A percentile compares a stretch with the other conserved stretches of the same genome.
Conservation (phyloP, 2,888 invertebrate species). For the Sinelater perroti region DNA sequence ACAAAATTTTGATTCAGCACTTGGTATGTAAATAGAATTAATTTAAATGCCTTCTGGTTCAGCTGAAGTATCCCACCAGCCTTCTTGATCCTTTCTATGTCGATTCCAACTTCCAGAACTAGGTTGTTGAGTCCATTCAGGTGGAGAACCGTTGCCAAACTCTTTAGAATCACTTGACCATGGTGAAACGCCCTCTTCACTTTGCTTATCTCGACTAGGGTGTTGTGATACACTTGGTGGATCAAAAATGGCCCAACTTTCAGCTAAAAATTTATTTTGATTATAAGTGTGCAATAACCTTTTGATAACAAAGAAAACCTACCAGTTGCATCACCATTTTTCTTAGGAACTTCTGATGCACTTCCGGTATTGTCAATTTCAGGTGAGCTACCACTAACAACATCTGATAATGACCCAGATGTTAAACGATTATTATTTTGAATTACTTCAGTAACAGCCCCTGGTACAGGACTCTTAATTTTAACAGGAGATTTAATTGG, state of each 20-base stretch:
- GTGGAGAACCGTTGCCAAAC: conserved; percentile 60
- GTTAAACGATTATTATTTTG: conserved; percentile 58
- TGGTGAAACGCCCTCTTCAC: conserved; percentile 70
- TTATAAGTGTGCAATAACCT: no score
- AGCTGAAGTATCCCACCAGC: conserved; percentile 61
- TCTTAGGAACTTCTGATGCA: conserved; percentile 55
- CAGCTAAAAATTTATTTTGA: conserved; percentile 55
- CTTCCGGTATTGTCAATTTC: conserved; percentile 65
- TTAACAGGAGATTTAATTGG: conserved; percentile 48
- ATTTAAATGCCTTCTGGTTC: conserved; percentile 54
- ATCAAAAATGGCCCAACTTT: conserved; percentile 71
- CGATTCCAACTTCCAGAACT: conserved; percentile 60
- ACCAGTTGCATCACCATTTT: conserved; percentile 57
- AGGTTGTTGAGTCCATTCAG: conserved; percentile 61
- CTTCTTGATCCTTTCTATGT: conserved; percentile 59
- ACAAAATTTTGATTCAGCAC: no score
- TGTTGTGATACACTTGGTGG: conserved; percentile 51
- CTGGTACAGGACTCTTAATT: conserved; percentile 61
- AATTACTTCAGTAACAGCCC: conserved; percentile 55
- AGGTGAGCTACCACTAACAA: conserved; percentile 71
- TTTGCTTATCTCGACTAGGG: conserved; percentile 55
- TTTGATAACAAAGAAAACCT: conserved; percentile 33
- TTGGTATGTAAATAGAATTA: background rate
- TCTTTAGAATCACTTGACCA: conserved; percentile 83
- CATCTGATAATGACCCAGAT: conserved; percentile 71